Conservation (phyloP, 1,140 invertebrate genomes). For the Platyscapa corneri region DNA sequence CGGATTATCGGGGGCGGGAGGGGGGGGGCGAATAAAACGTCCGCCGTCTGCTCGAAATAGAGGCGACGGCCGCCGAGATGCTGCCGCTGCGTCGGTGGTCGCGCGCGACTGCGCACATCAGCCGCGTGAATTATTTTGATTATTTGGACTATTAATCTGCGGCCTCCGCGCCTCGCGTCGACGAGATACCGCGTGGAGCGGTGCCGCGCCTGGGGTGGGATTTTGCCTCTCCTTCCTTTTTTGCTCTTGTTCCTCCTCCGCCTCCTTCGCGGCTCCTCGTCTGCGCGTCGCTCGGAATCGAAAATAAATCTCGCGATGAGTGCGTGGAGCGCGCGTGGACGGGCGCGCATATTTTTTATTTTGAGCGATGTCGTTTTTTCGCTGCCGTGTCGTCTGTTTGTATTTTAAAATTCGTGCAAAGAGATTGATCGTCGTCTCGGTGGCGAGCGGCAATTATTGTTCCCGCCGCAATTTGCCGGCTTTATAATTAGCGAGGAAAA, state of each 20-base stretch:
- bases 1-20: neutral
- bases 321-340: neutral
- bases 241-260: neutral
- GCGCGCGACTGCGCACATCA: neutral
- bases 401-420: neutral
- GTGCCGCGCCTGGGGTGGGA: neutral
- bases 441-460: slow-evolving; percentile 15
- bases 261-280: neutral
- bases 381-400: slow-evolving; percentile 9
- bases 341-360: slow-evolving; percentile 30
- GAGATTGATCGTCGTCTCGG: slow-evolving; percentile 11
- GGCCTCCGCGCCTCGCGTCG: neutral
- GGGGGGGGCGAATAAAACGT: slow-evolving; percentile 19
- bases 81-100: neutral
- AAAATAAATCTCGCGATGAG: slow-evolving; percentile 43
- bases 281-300: neutral
- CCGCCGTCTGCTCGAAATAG: neutral
- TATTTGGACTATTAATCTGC: slow-evolving; percentile 52
- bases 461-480: neutral
- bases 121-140: slow-evolving; percentile 44
- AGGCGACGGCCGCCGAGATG: neutral
- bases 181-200: neutral
- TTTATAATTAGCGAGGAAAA: slow-evolving; percentile 7
- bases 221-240: neutral
- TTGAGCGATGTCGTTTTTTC: slow-evolving; percentile 24